Conservation (phyloP, 2,888 invertebrate species). For the Drosophila robusta region DNA sequence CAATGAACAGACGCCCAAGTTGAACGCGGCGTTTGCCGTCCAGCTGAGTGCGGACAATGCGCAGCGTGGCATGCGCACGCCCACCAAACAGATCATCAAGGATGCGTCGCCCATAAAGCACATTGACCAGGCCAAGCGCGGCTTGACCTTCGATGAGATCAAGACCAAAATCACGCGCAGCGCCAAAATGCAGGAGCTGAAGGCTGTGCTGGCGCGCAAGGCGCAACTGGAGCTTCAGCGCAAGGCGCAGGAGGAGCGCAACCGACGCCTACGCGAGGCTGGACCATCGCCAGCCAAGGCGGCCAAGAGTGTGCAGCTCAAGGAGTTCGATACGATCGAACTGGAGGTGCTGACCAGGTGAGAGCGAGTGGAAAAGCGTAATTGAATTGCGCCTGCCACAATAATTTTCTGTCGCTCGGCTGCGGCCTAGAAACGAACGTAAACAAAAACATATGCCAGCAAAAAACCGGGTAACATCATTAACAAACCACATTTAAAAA, state of each 20-base stretch:
- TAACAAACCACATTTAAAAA: conserved; percentile 35
- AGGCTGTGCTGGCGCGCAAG: conserved; percentile 88
- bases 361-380: conserved; percentile 37
- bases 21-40: conserved; percentile 56
- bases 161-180: conserved; percentile 89
- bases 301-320: conserved; percentile 85
- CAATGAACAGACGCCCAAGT: conserved; percentile 71
- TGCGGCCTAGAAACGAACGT: conserved; percentile 70
- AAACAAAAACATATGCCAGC: conserved; percentile 56
- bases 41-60: conserved; percentile 78
- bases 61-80: conserved; percentile 81
- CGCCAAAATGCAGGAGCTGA: conserved; percentile 89
- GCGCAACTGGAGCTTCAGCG: conserved; percentile 89
- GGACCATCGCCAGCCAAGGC: conserved; percentile 69
- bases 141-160: conserved; percentile 89
- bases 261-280: conserved; percentile 78
- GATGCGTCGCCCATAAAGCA: conserved; percentile 76
- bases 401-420: conserved; percentile 38
- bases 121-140: conserved; percentile 85
- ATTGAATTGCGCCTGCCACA: conserved; percentile 55
- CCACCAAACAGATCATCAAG: conserved; percentile 85
- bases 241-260: conserved; percentile 83
- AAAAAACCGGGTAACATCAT: conserved; percentile 74
- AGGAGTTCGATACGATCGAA: conserved; percentile 90
- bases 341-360: conserved; percentile 91